Evolutionary conservation across 2,888 invertebrate species (phyloP).

Genomic region (Willowsia nigromaculata): DNA sequence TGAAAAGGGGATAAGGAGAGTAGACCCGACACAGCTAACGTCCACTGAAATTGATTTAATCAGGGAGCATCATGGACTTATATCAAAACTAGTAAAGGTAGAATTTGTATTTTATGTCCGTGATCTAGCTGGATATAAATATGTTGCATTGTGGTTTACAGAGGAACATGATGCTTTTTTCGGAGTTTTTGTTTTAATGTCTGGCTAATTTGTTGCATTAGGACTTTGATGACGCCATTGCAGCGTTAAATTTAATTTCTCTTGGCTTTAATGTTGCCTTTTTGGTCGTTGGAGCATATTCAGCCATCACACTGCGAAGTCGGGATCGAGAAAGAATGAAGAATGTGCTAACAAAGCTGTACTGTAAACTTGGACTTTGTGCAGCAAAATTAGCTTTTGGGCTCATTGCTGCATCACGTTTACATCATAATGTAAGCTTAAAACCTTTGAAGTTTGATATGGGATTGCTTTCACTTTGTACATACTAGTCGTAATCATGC

Average conservation of each 20-base stretch:
- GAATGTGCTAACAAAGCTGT: slow-evolving; percentile 51
- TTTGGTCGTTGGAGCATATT: slow-evolving; percentile 73
- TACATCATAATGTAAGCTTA: slow-evolving; percentile 74
- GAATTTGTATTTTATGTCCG: no score
- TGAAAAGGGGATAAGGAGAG: slow-evolving; percentile 69
- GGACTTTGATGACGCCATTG: slow-evolving; percentile 76
- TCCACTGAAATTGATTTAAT: slow-evolving; percentile 77
- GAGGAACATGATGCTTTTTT: neutral
- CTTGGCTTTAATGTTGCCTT: slow-evolving; percentile 73
- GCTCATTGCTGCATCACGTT: slow-evolving; percentile 73
- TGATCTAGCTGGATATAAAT: no score
- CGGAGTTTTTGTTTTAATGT: no score
- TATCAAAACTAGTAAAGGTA: slow-evolving; percentile 72
- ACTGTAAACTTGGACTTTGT: slow-evolving; percentile 74
- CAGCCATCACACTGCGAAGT: slow-evolving; percentile 63
- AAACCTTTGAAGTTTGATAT: no score
- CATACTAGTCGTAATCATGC: no score
- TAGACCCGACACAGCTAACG: slow-evolving; percentile 70
- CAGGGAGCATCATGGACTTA: slow-evolving; percentile 76
- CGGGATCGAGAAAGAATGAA: slow-evolving; percentile 62
- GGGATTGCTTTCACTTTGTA: no score
- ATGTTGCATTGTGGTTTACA: no score
- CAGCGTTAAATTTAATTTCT: slow-evolving; percentile 73
- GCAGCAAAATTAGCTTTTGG: slow-evolving; percentile 67
- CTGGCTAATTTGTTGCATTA: slow-evolving; percentile 44